These are phyloP conservation scores for Aphaenogaster floridana DNA, from an alignment of 1,140 invertebrate species.

Conservation along the genomic window DNA sequence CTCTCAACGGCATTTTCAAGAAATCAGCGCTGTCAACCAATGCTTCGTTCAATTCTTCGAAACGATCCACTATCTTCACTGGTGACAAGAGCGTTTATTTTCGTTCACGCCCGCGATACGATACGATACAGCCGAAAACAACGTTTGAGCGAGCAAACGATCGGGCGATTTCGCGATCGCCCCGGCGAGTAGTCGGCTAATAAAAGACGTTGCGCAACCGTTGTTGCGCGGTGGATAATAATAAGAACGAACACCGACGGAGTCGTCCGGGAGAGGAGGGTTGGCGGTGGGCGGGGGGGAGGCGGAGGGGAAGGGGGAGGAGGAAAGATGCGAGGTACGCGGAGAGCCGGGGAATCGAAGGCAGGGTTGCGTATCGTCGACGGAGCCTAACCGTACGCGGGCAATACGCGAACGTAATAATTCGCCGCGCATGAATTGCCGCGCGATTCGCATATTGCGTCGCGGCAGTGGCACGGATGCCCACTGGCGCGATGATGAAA, in stretches of 20 bases:
- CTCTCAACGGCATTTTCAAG: background rate
- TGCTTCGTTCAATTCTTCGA: background rate
- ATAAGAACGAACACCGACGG: slow-evolving; percentile 69
- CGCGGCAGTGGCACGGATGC: slow-evolving; percentile 26
- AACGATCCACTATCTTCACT: background rate
- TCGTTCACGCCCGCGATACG: slow-evolving; percentile 54
- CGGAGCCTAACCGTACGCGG: slow-evolving; percentile 44
- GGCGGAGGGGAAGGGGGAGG: slow-evolving; percentile 6
- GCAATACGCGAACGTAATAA: slow-evolving; percentile 65
- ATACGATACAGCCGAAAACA: slow-evolving; percentile 66
- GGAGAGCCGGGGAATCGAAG: background rate
- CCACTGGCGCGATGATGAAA: slow-evolving; percentile 28
- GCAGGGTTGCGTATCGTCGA: slow-evolving; percentile 53
- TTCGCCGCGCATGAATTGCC: slow-evolving; percentile 61
- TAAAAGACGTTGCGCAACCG: slow-evolving; percentile 82
- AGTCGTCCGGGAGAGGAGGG: slow-evolving; percentile 2
- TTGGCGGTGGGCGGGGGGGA: background rate
- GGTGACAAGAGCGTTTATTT: slow-evolving; percentile 66
- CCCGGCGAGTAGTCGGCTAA: slow-evolving; percentile 73
- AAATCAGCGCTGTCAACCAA: background rate
- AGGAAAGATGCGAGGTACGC: slow-evolving; percentile 11
- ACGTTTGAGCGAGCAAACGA: slow-evolving; percentile 72
- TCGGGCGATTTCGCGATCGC: slow-evolving; percentile 76
- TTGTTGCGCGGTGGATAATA: slow-evolving; percentile 79
- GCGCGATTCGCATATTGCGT: slow-evolving; percentile 35